phyloP scores from a whole-genome alignment of 2,797 vertebrate genomes.

The Chelmon rostratus region DNA sequence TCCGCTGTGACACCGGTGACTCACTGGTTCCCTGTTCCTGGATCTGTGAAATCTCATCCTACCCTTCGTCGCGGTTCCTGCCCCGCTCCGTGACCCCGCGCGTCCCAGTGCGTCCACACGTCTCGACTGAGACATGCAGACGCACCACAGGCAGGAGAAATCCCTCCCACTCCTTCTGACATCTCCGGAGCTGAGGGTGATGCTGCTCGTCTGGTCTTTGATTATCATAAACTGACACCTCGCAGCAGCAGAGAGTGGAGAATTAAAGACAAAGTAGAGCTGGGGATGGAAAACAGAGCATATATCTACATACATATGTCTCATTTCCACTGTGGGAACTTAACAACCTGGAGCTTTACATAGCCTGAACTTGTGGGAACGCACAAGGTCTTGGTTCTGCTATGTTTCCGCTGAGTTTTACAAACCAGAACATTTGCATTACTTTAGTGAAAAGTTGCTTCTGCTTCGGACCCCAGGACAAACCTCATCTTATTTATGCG shows the following conservation, averaged over 20 bases:
- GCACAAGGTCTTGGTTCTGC: not conserved
- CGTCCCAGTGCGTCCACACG: slow-evolving; percentile 41
- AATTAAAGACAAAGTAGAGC: not conserved
- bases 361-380: not conserved
- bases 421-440: not conserved
- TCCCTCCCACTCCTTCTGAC: slow-evolving; percentile 44
- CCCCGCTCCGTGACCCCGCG: slow-evolving; percentile 41
- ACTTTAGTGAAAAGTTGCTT: no score
- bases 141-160: slow-evolving; percentile 40
- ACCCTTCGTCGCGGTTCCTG: slow-evolving; percentile 19
- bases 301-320: not conserved
- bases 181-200: slow-evolving; percentile 22
- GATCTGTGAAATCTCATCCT: slow-evolving; percentile 74
- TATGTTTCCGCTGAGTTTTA: not conserved
- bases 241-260: slow-evolving; percentile 7
- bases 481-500: no score
- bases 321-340: not conserved
- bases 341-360: not conserved
- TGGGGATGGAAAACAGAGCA: not conserved
- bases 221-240: not conserved
- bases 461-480: no score
- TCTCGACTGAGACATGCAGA: slow-evolving; percentile 44
- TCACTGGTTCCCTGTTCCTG: slow-evolving; percentile 71
- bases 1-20: slow-evolving; percentile 63
- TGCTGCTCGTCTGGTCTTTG: slow-evolving; percentile 13